A percentile compares a stretch with the other conserved stretches of the same genome.
Evolutionary conservation across 2,113 vertebrate genomes (phyloP).

Genomic region (Antechinus stuartii): DNA sequence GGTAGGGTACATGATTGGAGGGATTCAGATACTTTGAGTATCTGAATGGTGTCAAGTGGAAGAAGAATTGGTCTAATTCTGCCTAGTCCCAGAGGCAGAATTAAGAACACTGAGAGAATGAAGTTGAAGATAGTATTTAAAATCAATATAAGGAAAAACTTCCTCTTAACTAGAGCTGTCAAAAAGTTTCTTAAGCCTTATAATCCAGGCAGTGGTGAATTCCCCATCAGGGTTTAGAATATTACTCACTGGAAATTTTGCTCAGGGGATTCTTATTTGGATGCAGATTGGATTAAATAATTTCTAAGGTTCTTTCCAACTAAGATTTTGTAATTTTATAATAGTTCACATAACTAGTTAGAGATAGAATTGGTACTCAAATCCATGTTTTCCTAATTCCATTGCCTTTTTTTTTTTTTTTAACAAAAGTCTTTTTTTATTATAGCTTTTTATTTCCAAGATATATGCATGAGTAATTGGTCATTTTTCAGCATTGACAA

Average conservation of each 20-base stretch:
- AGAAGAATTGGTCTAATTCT: not conserved
- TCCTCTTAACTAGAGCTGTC: not conserved
- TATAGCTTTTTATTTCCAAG: too few species aligned
- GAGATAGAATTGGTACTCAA: not conserved
- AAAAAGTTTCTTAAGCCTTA: not conserved
- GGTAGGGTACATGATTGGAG: not conserved
- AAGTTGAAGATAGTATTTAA: not conserved
- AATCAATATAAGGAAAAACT: not conserved
- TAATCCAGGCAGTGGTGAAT: not conserved
- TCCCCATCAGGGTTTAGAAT: not conserved
- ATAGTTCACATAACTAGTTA: not conserved
- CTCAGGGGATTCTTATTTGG: not conserved
- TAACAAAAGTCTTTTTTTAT: too few species aligned
- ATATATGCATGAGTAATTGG: too few species aligned
- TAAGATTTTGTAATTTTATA: not conserved
- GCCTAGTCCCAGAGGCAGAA: not conserved
- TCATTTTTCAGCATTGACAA: too few species aligned
- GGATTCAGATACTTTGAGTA: not conserved
- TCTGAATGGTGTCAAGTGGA: not conserved
- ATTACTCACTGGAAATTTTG: not conserved
- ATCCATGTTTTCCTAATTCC: not conserved
- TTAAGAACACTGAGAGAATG: not conserved
- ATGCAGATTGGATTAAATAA: not conserved
- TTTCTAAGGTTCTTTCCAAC: not conserved
- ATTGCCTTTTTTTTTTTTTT: not conserved